Conservation (phyloP, 2,113 vertebrate species). For the Oreochromis niloticus region DNA sequence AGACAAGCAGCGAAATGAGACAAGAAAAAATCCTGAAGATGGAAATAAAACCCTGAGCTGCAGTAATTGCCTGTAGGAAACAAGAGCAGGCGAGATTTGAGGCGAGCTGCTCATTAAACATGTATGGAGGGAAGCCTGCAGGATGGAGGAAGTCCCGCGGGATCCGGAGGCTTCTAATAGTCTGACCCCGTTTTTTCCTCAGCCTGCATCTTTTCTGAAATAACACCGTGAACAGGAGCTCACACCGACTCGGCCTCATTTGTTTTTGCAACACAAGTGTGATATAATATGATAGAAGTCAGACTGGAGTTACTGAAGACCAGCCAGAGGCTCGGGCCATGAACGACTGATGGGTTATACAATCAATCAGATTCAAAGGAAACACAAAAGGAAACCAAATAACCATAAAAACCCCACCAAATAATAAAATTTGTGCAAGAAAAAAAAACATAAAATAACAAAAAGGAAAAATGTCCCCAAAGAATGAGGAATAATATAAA, state of each 20-base stretch:
- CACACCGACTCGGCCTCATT: background rate
- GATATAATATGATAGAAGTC: background rate
- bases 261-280: background rate
- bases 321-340: background rate
- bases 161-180: background rate
- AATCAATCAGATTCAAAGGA: background rate
- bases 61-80: background rate
- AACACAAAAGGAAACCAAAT: too few relatives aligned
- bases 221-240: background rate
- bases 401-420: background rate
- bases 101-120: constrained; percentile 39
- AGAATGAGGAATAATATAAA: background rate
- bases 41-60: background rate
- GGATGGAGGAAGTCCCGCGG: constrained; percentile 12
- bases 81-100: background rate
- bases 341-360: background rate
- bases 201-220: background rate
- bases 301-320: background rate
- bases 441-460: background rate
- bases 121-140: constrained; percentile 26
- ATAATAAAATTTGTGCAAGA: background rate
- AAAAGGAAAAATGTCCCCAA: background rate
- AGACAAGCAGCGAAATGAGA: background rate
- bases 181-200: background rate
- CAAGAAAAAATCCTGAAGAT: background rate